These are phyloP conservation scores for Platyscapa corneri DNA, from an alignment of 1,140 invertebrate genomes.

Conservation along the genomic window DNA sequence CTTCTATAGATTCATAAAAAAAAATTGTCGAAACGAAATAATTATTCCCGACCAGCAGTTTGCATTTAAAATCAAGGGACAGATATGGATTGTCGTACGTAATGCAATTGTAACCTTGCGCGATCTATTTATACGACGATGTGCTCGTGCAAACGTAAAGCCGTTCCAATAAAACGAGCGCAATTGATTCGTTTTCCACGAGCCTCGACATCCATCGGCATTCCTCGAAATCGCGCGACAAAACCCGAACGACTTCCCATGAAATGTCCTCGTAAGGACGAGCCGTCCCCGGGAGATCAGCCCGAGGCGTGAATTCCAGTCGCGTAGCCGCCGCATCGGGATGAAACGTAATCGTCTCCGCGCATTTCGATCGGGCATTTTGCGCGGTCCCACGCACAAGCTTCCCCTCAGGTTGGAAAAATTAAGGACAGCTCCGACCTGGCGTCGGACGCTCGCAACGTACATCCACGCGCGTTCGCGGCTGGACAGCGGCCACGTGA, in stretches of 20 bases:
- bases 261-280: background rate
- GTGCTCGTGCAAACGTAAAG: background rate
- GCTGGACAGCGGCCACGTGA: background rate
- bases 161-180: background rate
- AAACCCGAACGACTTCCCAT: background rate
- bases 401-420: background rate
- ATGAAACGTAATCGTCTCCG: background rate
- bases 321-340: background rate
- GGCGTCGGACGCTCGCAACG: no score
- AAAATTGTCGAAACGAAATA: no score
- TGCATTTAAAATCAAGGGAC: background rate
- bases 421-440: background rate
- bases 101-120: background rate
- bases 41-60: background rate
- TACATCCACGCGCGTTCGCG: background rate
- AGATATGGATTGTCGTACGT: background rate
- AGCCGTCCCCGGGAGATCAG: background rate
- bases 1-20: no score
- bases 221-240: background rate
- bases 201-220: no score
- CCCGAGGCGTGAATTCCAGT: background rate
- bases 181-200: background rate
- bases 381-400: background rate
- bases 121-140: background rate
- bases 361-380: constrained; percentile 36